These are phyloP conservation scores for Dascyllus trimaculatus DNA, from an alignment of 2,113 vertebrate species.

Conservation along the genomic window DNA sequence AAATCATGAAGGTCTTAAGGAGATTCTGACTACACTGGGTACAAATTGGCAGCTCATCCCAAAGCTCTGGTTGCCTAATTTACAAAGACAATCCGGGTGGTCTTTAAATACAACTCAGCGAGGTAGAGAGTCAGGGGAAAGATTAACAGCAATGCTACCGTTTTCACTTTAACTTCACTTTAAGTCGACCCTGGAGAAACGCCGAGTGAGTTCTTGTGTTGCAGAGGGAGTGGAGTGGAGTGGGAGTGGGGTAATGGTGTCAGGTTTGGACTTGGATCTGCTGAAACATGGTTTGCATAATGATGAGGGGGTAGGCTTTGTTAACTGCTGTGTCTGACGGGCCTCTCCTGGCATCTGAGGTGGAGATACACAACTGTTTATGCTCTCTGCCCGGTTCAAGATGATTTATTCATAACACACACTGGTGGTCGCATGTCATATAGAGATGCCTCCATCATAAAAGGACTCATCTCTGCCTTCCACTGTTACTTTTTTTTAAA, in stretches of 20 bases:
- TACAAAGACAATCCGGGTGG: slow-evolving; percentile 57
- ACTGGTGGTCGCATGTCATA: slow-evolving; percentile 80
- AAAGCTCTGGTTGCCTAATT: slow-evolving; percentile 59
- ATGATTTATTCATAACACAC: slow-evolving; percentile 85
- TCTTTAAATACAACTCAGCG: slow-evolving; percentile 60
- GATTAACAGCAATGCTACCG: slow-evolving; percentile 46
- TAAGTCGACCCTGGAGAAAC: slow-evolving; percentile 56
- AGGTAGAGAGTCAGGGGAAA: slow-evolving; percentile 51
- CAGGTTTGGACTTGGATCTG: slow-evolving; percentile 73
- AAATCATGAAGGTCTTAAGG: slow-evolving; percentile 45
- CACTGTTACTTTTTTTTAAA: slow-evolving; percentile 33
- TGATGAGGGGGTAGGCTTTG: slow-evolving; percentile 74
- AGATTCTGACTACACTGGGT: slow-evolving; percentile 33
- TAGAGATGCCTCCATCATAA: slow-evolving; percentile 76
- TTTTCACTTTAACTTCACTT: slow-evolving; percentile 59
- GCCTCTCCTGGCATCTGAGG: slow-evolving; percentile 75
- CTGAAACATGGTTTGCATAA: slow-evolving; percentile 66
- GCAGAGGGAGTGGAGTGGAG: slow-evolving; percentile 23
- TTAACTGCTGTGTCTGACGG: slow-evolving; percentile 80
- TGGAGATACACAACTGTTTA: slow-evolving; percentile 80
- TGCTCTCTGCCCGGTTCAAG: slow-evolving; percentile 66
- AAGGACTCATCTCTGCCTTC: slow-evolving; percentile 68
- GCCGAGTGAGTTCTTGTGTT: slow-evolving; percentile 50
- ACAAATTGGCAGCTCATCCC: slow-evolving; percentile 66
- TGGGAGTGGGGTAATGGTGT: slow-evolving; percentile 57